Conservation (phyloP, 2,113 vertebrate genomes). For the Bubalus kerabau region DNA sequence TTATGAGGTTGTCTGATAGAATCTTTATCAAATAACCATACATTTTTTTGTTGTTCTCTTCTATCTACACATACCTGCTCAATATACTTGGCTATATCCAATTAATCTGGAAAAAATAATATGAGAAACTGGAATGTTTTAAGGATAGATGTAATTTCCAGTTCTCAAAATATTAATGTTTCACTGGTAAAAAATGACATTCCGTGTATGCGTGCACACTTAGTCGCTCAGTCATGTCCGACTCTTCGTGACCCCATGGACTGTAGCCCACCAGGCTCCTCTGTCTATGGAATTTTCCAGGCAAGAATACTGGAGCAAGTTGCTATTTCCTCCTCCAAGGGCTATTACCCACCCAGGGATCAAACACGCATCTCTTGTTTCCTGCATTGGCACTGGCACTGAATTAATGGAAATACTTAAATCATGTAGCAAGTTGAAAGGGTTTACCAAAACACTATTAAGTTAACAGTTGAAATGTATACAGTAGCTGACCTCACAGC, state of each 20-base stretch:
- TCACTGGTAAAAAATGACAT: not conserved
- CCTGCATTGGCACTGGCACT: not conserved
- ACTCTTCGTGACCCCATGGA: not conserved
- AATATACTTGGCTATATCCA: not conserved
- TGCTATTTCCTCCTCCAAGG: not conserved
- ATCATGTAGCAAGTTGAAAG: slow-evolving; percentile 10
- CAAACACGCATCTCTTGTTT: not conserved
- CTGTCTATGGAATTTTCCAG: not conserved
- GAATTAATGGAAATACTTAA: not conserved
- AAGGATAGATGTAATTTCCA: not conserved
- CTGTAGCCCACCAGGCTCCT: not conserved
- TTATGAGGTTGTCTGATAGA: not conserved
- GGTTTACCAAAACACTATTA: not conserved
- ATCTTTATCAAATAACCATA: not conserved
- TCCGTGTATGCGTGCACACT: not conserved
- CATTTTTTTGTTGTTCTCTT: not conserved
- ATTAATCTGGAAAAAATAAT: not conserved
- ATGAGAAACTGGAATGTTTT: not conserved
- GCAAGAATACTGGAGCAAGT: not conserved
- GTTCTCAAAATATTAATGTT: not conserved
- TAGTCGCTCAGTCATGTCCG: not conserved
- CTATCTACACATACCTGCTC: not conserved
- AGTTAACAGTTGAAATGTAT: not conserved
- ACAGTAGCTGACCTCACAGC: not conserved
- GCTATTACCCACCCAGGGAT: not conserved